Evolutionary conservation across 2,797 vertebrate genomes (phyloP).

Genomic region (Eutrigla gurnardus): DNA sequence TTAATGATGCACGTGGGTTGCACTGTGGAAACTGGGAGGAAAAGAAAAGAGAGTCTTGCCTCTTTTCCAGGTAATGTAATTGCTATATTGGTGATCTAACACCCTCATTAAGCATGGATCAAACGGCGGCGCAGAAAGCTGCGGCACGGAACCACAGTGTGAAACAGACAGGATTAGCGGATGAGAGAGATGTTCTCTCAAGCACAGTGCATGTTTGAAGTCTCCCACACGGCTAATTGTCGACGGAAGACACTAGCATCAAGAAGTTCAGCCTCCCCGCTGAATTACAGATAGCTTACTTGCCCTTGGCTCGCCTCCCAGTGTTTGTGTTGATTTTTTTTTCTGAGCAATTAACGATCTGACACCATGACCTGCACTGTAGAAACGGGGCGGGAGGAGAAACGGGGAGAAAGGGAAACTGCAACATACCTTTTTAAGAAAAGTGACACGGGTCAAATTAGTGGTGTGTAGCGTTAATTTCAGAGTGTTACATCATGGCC

Average conservation of each 20-base stretch:
- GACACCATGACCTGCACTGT: conserved; percentile 62
- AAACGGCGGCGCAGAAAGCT: conserved; percentile 69
- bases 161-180: conserved; percentile 77
- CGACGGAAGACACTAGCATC: conserved; percentile 55
- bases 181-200: conserved; percentile 71
- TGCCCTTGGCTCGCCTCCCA: conserved; percentile 64
- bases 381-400: not conserved
- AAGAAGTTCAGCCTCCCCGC: conserved; percentile 61
- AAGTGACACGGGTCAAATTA: not conserved
- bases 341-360: conserved; percentile 68
- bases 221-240: conserved; percentile 73
- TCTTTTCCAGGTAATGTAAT: conserved; percentile 75
- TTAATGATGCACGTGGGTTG: conserved; percentile 54
- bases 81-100: conserved; percentile 77
- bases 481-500: not conserved
- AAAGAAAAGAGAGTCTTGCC: conserved; percentile 42
- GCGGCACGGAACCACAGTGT: conserved; percentile 61
- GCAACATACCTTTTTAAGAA: conserved; percentile 1
- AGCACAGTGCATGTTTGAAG: conserved; percentile 66
- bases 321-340: conserved; percentile 64
- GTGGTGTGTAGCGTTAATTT: not conserved
- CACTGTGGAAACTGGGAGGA: conserved; percentile 46
- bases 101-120: conserved; percentile 81
- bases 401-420: not conserved
- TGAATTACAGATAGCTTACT: conserved; percentile 65